phyloP scores from a whole-genome alignment of 2,888 invertebrate genomes.

The Eristalis pertinax region DNA sequence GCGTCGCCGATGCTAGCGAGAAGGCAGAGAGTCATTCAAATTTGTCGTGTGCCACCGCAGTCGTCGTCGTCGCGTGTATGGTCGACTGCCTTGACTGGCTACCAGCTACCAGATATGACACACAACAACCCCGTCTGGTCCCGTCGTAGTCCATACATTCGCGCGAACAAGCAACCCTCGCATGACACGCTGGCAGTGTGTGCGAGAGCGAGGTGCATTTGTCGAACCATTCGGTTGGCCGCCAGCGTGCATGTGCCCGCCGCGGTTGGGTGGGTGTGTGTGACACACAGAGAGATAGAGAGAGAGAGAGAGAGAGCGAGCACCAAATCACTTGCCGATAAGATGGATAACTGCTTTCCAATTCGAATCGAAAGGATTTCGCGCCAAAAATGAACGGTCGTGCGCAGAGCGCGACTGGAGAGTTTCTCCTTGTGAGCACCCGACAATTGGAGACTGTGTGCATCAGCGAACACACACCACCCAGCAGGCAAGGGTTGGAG shows the following conservation, averaged over 20 bases:
- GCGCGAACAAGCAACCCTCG: background rate
- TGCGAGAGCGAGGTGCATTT: background rate
- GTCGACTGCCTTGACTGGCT: background rate
- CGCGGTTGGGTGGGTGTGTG: background rate
- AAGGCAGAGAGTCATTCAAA: slow-evolving; percentile 22
- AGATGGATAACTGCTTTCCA: slow-evolving; percentile 7
- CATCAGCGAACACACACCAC: slow-evolving; percentile 3
- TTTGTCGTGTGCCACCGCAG: slow-evolving; percentile 48
- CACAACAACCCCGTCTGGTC: slow-evolving; percentile 6
- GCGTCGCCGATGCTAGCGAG: background rate
- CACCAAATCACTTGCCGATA: background rate
- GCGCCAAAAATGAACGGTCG: slow-evolving; percentile 60
- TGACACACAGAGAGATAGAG: background rate
- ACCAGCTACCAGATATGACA: slow-evolving; percentile 2
- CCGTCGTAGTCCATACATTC: background rate
- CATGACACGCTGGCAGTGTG: background rate
- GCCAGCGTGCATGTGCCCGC: background rate
- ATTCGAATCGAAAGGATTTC: slow-evolving; percentile 24
- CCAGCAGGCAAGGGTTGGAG: slow-evolving; percentile 44
- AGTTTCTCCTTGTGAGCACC: slow-evolving; percentile 38
- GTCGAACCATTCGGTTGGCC: background rate
- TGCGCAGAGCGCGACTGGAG: slow-evolving; percentile 52
- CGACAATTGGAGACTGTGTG: slow-evolving; percentile 48
- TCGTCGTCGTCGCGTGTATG: background rate
- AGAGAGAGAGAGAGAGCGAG: background rate